Conservation (phyloP, 1,140 invertebrate species). For the Aradophagus sp. region DNA sequence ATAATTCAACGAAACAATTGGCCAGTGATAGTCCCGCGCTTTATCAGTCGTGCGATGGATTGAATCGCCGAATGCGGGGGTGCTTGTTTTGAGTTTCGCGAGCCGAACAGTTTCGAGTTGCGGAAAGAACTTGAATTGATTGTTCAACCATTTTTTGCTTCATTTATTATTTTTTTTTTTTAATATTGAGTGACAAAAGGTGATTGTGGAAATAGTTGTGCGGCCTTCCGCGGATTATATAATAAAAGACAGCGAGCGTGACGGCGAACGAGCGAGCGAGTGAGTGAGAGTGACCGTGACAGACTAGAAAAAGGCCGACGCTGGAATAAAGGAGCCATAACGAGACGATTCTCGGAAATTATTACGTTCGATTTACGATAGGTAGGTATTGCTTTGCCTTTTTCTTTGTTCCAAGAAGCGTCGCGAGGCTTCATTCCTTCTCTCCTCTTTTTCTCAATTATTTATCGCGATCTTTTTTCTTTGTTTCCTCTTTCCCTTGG, state of each 20-base stretch:
- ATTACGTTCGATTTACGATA: slow-evolving; percentile 42
- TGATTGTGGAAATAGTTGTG: slow-evolving; percentile 43
- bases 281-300: slow-evolving; percentile 36
- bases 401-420: slow-evolving; percentile 27
- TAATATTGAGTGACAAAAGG: too few relatives aligned
- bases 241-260: slow-evolving; percentile 31
- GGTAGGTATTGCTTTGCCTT: slow-evolving; percentile 27
- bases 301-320: slow-evolving; percentile 25
- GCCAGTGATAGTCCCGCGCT: too few relatives aligned
- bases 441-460: not conserved
- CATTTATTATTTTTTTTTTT: too few relatives aligned
- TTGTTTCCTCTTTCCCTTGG: too few relatives aligned
- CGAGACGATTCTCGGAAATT: slow-evolving; percentile 43
- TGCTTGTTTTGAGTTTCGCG: too few relatives aligned
- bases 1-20: too few relatives aligned
- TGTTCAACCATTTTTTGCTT: too few relatives aligned
- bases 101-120: too few relatives aligned
- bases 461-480: too few relatives aligned
- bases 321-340: slow-evolving; percentile 42
- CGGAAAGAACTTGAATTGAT: too few relatives aligned
- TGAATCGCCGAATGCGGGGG: too few relatives aligned
- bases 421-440: slow-evolving; percentile 4
- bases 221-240: slow-evolving; percentile 50
- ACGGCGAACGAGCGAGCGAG: slow-evolving; percentile 13
- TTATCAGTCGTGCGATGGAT: too few relatives aligned